These are phyloP conservation scores for Gastrophryne carolinensis DNA, from an alignment of 2,797 vertebrate species.

Conservation along the genomic window DNA sequence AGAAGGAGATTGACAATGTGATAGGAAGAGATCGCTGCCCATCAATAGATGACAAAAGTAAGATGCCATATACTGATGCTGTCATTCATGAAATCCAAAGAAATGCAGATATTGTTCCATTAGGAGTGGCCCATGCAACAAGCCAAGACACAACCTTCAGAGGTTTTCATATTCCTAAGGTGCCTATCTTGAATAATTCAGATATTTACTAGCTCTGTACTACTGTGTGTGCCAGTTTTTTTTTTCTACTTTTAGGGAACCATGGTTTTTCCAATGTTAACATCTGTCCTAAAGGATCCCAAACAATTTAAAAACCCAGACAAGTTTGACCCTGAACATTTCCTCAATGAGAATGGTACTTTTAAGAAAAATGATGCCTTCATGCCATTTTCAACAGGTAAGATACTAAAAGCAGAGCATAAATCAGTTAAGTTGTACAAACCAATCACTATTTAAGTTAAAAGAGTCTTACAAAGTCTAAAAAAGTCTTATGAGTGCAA, in stretches of 20 bases:
- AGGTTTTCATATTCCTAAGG: constrained; percentile 37
- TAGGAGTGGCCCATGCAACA: not conserved
- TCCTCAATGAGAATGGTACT: not conserved
- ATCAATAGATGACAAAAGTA: constrained; percentile 12
- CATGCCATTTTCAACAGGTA: no score
- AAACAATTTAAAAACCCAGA: constrained; percentile 1
- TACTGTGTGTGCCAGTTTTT: no score
- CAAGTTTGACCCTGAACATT: not conserved
- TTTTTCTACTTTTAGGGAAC: not conserved
- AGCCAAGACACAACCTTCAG: constrained; percentile 31
- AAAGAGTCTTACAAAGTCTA: no score
- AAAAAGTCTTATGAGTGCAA: no score
- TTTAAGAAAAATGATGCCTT: no score
- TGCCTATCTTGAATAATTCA: no score
- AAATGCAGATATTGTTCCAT: constrained; percentile 18
- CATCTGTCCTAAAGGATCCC: no score
- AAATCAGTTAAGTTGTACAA: no score
- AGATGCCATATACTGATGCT: constrained; percentile 31
- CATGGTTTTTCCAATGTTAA: not conserved
- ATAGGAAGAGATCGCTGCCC: constrained; percentile 17
- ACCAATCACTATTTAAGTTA: no score
- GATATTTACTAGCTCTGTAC: no score
- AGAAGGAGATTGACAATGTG: constrained; percentile 11
- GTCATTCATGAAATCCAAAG: constrained; percentile 38
- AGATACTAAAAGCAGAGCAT: no score